Conservation (phyloP, 2,113 vertebrate genomes). For the Xyrauchen texanus region DNA sequence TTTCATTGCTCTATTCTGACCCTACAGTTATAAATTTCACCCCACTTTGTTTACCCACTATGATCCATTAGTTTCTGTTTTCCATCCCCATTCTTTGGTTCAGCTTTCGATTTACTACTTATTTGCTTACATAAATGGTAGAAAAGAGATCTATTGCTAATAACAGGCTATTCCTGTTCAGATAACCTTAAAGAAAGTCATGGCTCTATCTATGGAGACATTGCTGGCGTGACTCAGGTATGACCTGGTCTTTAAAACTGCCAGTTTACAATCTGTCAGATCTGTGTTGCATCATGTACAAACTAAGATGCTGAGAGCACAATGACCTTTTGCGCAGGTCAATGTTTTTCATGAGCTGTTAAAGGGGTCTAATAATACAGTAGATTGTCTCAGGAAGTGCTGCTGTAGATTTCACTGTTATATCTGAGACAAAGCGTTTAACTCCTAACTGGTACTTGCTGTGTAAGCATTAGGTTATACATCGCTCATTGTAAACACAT, state of each 20-base stretch:
- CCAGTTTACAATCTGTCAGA: slow-evolving; percentile 38
- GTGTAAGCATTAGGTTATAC: slow-evolving; percentile 16
- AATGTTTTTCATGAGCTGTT: slow-evolving; percentile 2
- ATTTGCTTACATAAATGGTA: slow-evolving; percentile 13
- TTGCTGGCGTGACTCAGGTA: slow-evolving; percentile 20
- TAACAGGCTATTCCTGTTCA: slow-evolving; percentile 3
- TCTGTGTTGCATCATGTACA: slow-evolving; percentile 29
- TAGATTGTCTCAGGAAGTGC: slow-evolving; percentile 12
- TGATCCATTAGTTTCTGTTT: slow-evolving; percentile 39
- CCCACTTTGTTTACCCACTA: neutral
- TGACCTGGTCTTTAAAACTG: slow-evolving; percentile 45
- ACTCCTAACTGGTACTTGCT: slow-evolving; percentile 1
- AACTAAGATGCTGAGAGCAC: slow-evolving; percentile 5
- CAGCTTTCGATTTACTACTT: slow-evolving; percentile 32
- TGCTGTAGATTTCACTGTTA: slow-evolving; percentile 16
- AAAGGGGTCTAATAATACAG: slow-evolving; percentile 9
- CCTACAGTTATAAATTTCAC: too few species aligned
- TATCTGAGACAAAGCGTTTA: slow-evolving; percentile 26
- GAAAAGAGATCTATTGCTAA: neutral
- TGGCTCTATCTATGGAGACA: slow-evolving; percentile 23
- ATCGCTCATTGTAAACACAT: neutral
- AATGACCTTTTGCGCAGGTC: slow-evolving; percentile 36
- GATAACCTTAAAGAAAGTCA: slow-evolving; percentile 28
- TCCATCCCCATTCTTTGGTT: slow-evolving; percentile 31
- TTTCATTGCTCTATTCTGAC: too few species aligned